Percentiles rank a stretch among this genome's conserved stretches.
phyloP scores from a whole-genome alignment of 2,888 invertebrate genomes.

The Campaea margaritaria region DNA sequence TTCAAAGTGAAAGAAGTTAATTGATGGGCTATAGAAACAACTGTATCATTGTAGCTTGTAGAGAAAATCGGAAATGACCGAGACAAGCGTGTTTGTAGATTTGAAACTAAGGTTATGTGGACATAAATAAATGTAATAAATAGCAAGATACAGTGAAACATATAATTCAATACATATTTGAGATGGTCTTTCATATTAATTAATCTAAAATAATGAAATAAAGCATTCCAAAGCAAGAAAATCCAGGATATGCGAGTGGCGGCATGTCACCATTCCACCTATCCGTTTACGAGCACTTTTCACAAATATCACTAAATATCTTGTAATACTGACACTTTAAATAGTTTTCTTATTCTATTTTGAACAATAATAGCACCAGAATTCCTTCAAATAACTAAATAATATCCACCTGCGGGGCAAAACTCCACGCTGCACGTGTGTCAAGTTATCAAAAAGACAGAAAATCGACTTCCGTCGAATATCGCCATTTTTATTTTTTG shows the following conservation, averaged over 20 bases:
- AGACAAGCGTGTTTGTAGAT: conserved; percentile 1
- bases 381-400: conserved; percentile 57
- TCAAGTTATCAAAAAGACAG: conserved; percentile 80
- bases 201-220: conserved; percentile 1
- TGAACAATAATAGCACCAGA: conserved; percentile 53
- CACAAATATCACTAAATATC: conserved; percentile 59
- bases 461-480: conserved; percentile 68
- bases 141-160: not conserved
- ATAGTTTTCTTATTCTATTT: conserved; percentile 47
- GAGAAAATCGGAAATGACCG: too few species aligned
- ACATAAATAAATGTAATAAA: conserved; percentile 33
- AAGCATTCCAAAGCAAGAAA: conserved; percentile 31
- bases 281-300: conserved; percentile 53
- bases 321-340: conserved; percentile 56
- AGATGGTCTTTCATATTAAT: too few species aligned
- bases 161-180: too few species aligned
- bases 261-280: conserved; percentile 60
- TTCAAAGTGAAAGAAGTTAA: too few species aligned
- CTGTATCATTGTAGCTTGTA: too few species aligned
- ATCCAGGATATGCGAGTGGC: conserved; percentile 47
- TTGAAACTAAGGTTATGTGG: conserved; percentile 49
- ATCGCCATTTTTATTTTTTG: conserved; percentile 70
- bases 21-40: not conserved
- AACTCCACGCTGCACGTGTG: conserved; percentile 86
- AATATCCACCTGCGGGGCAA: conserved; percentile 80